These are phyloP conservation scores for Liolophura sinensis DNA, from an alignment of 1,140 invertebrate genomes.

Conservation along the genomic window DNA sequence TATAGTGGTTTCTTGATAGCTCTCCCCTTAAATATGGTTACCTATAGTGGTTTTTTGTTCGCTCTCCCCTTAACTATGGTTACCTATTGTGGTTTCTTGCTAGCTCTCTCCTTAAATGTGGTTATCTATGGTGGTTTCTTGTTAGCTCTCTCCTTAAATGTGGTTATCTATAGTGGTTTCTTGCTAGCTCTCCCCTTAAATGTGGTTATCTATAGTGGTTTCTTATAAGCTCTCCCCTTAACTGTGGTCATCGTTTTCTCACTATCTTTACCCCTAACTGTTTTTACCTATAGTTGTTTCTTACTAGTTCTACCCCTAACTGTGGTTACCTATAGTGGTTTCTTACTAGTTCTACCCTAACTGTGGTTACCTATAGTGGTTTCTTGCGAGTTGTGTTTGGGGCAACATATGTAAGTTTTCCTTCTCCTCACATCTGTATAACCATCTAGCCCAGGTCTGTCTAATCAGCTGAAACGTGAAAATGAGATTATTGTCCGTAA, in stretches of 20 bases:
- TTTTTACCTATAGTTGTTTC: too few species aligned
- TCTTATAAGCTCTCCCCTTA: background rate
- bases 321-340: background rate
- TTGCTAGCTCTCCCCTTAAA: background rate
- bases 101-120: too few species aligned
- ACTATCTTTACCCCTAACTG: too few species aligned
- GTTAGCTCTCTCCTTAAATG: background rate
- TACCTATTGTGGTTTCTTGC: background rate
- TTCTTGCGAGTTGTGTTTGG: constrained; percentile 27
- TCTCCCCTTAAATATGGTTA: too few species aligned
- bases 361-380: constrained; percentile 33
- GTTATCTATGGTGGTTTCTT: too few species aligned
- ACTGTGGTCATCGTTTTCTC: too few species aligned
- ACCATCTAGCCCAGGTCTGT: constrained; percentile 34
- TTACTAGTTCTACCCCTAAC: background rate
- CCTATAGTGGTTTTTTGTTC: too few species aligned
- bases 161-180: background rate
- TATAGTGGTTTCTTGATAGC: too few species aligned
- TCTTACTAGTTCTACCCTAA: background rate
- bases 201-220: constrained; percentile 33
- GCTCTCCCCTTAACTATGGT: constrained; percentile 1
- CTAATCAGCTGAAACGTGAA: constrained; percentile 22
- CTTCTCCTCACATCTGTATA: constrained; percentile 32
- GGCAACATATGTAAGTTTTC: constrained; percentile 33
- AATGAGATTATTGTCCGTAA: background rate